Conservation (phyloP, 2,797 vertebrate genomes). For the Ctenochaetus hawaiiensis region DNA sequence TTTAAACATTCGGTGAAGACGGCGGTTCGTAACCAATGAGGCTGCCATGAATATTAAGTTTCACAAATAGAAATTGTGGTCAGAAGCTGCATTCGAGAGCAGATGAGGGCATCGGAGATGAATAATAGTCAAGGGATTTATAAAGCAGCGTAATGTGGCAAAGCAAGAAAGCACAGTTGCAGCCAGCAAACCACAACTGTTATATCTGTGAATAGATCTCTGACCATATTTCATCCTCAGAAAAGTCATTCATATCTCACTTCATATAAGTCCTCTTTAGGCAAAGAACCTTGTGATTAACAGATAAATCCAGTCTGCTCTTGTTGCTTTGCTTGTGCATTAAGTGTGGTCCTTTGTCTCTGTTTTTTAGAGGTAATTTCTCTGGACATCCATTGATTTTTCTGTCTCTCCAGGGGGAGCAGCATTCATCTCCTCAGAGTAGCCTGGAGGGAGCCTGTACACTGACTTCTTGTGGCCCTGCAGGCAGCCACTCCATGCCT, state of each 20-base stretch:
- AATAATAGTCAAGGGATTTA: background rate
- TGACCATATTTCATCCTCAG: background rate
- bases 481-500: background rate
- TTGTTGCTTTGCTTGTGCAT: background rate
- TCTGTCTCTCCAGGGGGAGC: background rate
- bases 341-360: background rate
- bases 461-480: background rate
- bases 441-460: conserved; percentile 22
- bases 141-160: background rate
- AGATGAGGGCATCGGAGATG: background rate
- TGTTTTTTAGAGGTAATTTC: conserved; percentile 6
- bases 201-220: conserved; percentile 8
- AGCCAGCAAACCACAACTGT: background rate
- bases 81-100: background rate
- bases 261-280: background rate
- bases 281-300: background rate
- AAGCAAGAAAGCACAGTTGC: background rate
- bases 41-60: conserved; percentile 5
- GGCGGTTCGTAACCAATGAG: background rate
- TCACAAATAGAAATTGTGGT: background rate
- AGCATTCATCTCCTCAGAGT: conserved; percentile 12
- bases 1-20: conserved; percentile 1
- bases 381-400: conserved; percentile 27
- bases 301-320: background rate
- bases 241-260: background rate